Evolutionary conservation across 2,888 invertebrate genomes (phyloP), one percentile per base, ranked within the genome.

Genomic region (Physocephala rufipes): DNA sequence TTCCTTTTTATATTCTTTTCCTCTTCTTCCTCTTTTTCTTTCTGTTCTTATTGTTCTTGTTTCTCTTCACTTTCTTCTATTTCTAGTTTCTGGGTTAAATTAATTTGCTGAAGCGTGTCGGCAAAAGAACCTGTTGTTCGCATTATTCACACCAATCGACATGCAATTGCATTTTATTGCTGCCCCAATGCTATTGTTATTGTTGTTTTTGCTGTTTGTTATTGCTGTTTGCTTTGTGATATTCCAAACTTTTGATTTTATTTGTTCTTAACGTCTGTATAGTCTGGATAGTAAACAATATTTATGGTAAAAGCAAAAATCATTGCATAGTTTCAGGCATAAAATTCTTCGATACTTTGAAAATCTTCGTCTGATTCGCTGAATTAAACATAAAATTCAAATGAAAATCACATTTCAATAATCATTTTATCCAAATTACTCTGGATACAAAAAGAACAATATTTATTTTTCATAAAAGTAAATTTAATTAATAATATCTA

Each of bases 61-160:
- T n/a, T n/a, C n/a, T 36, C 36, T 36, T 24, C 58, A 55, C 19
- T 55, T 28, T 58, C 36, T 9, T 36, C 58, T 58, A 9, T n/a
- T 15, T 15, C 16, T 58, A 28, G 30, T 68, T 69, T 71, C 58
- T 67, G 62, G 73, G 58, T 68, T 68, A 66, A 55, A 49, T n/a
- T 49, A n/a, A 55, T 69, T 70, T 49, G 51, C 24, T 53, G 63
- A 15, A 47, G 59, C 58, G 71, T 72, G 68, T 36, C 36, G 36
- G 72, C 72, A 69, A 73, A 73, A 72, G 47, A 62, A 75, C 75
- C 75, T 75, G 75, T 75, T 75, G 75, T 73, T n/a, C 61, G 49
- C 21, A 28, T 71, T 72, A n/a, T 63, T 51, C 55, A 51, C 63
- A 59, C 63, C 45, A 36, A 45, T 13, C 63, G 55, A 55, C 73